These are phyloP conservation scores for Tromatobia lineatoria DNA, from an alignment of 2,888 invertebrate genomes.

Conservation along the genomic window DNA sequence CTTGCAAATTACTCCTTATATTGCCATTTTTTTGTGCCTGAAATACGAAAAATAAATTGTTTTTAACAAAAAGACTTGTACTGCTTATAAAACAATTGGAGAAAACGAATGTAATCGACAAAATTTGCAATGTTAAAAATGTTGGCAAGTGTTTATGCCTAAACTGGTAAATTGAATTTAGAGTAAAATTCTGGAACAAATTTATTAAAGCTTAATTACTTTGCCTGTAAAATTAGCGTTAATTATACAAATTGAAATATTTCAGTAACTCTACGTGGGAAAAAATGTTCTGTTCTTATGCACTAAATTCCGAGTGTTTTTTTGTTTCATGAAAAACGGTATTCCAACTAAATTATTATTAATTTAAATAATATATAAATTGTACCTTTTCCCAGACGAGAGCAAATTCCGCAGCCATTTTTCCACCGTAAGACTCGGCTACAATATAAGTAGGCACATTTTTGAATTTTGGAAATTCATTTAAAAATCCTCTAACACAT, in stretches of 20 bases:
- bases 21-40: slow-evolving; percentile 89
- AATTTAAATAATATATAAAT: not conserved
- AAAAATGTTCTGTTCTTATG: not conserved
- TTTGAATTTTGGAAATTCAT: slow-evolving; percentile 90
- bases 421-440: slow-evolving; percentile 97
- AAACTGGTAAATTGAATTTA: not conserved
- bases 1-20: slow-evolving; percentile 90
- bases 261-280: too few species aligned
- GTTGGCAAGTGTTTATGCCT: not conserved
- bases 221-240: too few species aligned
- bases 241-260: too few species aligned
- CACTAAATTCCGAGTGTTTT: not conserved
- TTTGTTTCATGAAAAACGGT: not conserved
- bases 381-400: slow-evolving; percentile 86
- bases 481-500: slow-evolving; percentile 90
- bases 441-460: slow-evolving; percentile 93
- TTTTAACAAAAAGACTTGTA: slow-evolving; percentile 1
- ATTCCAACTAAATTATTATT: not conserved
- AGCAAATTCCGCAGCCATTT: slow-evolving; percentile 96
- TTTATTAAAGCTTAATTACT: not conserved
- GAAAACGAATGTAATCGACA: too few species aligned
- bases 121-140: too few species aligned
- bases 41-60: slow-evolving; percentile 49
- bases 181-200: not conserved
- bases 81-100: not conserved